Evolutionary conservation across 2,113 vertebrate genomes (phyloP).

Genomic region (Menidia beryllina): DNA sequence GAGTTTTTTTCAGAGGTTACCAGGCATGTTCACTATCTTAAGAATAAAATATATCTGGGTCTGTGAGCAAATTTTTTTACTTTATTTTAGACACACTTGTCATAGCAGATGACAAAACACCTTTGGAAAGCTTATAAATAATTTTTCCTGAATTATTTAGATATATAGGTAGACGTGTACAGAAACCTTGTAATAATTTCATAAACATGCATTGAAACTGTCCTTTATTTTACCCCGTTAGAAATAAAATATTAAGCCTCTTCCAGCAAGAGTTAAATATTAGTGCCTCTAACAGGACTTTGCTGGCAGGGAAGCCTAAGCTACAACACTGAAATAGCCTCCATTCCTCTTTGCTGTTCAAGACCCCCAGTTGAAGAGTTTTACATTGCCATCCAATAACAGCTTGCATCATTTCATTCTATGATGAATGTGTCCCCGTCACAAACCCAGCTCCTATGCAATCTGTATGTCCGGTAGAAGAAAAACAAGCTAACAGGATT

Average conservation of each 20-base stretch:
- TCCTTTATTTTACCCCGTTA: not conserved
- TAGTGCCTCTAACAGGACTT: slow-evolving; percentile 39
- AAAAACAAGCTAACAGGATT: slow-evolving; percentile 61
- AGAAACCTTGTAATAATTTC: not conserved
- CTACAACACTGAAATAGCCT: slow-evolving; percentile 46
- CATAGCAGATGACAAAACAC: too few relatives aligned
- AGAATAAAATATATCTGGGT: slow-evolving; percentile 22
- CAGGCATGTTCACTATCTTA: slow-evolving; percentile 2
- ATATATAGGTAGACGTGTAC: not conserved
- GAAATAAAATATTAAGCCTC: not conserved
- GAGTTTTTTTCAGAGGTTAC: not conserved
- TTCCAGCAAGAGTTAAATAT: slow-evolving; percentile 18
- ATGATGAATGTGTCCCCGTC: slow-evolving; percentile 80
- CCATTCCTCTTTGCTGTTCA: slow-evolving; percentile 47
- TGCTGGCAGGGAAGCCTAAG: slow-evolving; percentile 43
- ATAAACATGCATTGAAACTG: not conserved
- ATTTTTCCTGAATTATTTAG: too few relatives aligned
- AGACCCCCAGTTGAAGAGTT: slow-evolving; percentile 53
- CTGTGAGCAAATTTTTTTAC: not conserved
- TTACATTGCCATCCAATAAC: slow-evolving; percentile 62
- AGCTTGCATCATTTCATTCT: slow-evolving; percentile 73
- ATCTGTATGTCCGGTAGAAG: slow-evolving; percentile 55
- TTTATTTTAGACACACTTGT: slow-evolving; percentile 13
- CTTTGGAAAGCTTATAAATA: too few relatives aligned
- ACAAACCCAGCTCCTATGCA: slow-evolving; percentile 64